phyloP scores from a whole-genome alignment of 2,797 vertebrate genomes.

The Notoglanidium macrostoma region DNA sequence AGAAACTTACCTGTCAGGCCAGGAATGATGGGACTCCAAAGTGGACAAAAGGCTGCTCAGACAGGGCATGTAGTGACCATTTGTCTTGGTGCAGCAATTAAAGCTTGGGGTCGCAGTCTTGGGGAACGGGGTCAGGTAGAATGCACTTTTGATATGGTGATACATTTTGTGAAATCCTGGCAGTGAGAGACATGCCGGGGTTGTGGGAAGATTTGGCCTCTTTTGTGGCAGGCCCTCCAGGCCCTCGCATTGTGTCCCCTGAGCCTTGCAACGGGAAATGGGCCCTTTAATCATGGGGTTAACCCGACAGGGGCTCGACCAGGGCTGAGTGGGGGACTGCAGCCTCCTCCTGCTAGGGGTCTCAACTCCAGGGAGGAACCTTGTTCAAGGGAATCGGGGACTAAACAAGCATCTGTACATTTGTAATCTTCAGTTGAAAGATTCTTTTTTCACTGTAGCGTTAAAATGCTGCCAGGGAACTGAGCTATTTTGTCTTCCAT shows the following conservation, averaged over 20 bases:
- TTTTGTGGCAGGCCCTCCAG: conserved; percentile 59
- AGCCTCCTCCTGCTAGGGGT: conserved; percentile 36
- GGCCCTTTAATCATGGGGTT: conserved; percentile 63
- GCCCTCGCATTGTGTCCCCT: conserved; percentile 60
- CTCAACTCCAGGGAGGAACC: conserved; percentile 26
- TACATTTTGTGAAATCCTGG: conserved; percentile 74
- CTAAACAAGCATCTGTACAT: neutral
- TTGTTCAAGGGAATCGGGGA: neutral
- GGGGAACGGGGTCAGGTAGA: conserved; percentile 75
- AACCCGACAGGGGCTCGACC: conserved; percentile 51
- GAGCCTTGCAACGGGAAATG: conserved; percentile 58
- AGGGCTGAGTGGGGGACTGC: conserved; percentile 51
- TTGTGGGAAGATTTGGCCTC: conserved; percentile 75
- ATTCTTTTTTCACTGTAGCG: neutral
- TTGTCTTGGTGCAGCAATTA: conserved; percentile 76
- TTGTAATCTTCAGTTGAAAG: conserved; percentile 2
- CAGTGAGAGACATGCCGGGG: conserved; percentile 64
- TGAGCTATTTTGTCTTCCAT: conserved; percentile 12
- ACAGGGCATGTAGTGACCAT: conserved; percentile 72
- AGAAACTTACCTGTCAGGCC: conserved; percentile 59
- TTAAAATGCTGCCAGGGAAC: neutral
- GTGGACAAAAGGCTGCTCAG: conserved; percentile 66
- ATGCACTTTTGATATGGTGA: conserved; percentile 78
- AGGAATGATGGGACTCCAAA: conserved; percentile 58
- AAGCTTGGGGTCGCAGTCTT: conserved; percentile 72